Evolutionary conservation across 2,113 vertebrate genomes (phyloP).

Genomic region (Odobenus rosmarus): DNA sequence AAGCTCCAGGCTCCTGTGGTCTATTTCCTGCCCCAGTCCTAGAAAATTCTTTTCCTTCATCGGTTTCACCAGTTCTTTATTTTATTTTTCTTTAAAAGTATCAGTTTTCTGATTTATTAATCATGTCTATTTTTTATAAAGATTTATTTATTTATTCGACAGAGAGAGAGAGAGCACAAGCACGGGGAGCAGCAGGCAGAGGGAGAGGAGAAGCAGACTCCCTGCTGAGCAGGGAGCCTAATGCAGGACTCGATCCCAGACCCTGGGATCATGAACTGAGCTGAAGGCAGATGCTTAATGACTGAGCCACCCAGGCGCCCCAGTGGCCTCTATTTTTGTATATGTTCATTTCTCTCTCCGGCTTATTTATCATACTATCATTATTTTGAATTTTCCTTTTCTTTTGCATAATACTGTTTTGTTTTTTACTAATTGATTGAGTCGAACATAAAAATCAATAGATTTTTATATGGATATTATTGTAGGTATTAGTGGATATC

Average conservation of each 20-base stretch:
- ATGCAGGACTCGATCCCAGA: too few species aligned
- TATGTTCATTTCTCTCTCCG: neutral
- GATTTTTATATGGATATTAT: neutral
- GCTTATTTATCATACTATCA: neutral
- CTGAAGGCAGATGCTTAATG: too few species aligned
- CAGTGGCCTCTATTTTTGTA: neutral
- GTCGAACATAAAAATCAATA: neutral
- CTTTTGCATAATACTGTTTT: neutral
- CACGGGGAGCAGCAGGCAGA: too few species aligned
- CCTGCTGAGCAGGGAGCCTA: too few species aligned
- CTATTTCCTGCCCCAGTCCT: neutral
- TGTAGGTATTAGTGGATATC: neutral
- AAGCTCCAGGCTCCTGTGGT: neutral
- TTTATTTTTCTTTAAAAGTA: neutral
- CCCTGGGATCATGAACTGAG: too few species aligned
- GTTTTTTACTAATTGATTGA: neutral
- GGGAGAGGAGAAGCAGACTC: too few species aligned
- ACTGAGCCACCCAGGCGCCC: too few species aligned
- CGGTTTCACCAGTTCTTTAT: neutral
- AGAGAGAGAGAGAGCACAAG: too few species aligned
- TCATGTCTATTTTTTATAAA: too few species aligned
- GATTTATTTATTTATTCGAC: too few species aligned
- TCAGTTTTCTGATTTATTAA: neutral
- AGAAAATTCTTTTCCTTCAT: neutral
- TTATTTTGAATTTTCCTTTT: neutral